Evolutionary conservation across 2,888 invertebrate species (phyloP).

Genomic region (Eurois occulta): DNA sequence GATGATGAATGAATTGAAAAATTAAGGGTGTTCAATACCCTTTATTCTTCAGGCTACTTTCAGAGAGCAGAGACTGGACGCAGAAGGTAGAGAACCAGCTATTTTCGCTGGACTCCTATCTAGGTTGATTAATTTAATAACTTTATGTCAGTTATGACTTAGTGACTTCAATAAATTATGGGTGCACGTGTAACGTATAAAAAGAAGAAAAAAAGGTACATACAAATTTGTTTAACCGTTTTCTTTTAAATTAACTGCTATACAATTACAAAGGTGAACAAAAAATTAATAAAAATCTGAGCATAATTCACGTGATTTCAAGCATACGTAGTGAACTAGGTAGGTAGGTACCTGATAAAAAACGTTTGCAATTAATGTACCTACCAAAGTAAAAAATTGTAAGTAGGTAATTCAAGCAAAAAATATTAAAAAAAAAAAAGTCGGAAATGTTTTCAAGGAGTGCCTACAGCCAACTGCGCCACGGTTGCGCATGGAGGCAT

Average conservation of each 20-base stretch:
- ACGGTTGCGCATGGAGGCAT: conserved; percentile 46
- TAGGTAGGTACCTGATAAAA: no score
- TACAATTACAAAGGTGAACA: not conserved
- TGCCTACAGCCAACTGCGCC: not conserved
- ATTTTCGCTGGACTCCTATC: not conserved
- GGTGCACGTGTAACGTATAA: not conserved
- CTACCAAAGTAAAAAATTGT: not conserved
- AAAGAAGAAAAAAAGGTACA: not conserved
- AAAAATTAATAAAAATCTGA: not conserved
- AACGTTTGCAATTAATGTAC: not conserved
- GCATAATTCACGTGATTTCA: not conserved
- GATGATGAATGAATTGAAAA: not conserved
- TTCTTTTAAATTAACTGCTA: not conserved
- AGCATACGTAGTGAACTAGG: not conserved
- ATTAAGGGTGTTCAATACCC: not conserved
- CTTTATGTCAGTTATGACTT: not conserved
- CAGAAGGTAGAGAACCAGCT: not conserved
- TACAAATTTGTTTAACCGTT: not conserved
- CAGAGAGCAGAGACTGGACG: not conserved
- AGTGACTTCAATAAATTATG: not conserved
- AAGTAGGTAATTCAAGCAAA: not conserved
- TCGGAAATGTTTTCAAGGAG: not conserved
- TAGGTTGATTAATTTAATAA: not conserved
- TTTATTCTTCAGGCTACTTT: no score
- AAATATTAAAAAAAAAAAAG: not conserved